Percentiles rank a stretch among this genome's conserved stretches.
These are phyloP conservation scores for Stichodactyla helianthus DNA, from an alignment of 64 coral and sea anemone genomes.

Conservation along the genomic window DNA sequence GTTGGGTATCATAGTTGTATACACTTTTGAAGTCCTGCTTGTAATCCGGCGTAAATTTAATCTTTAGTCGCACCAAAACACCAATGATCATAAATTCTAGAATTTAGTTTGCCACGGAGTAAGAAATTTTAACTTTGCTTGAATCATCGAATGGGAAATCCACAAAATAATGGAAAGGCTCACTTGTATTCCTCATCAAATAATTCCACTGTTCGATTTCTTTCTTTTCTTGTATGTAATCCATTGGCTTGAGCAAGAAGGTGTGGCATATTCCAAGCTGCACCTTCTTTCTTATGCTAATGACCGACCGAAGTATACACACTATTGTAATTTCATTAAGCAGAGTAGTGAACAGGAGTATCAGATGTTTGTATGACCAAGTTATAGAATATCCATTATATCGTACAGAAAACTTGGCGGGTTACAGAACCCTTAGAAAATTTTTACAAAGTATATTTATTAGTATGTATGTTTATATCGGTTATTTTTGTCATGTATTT, in stretches of 20 bases:
- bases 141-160: neutral
- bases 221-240: neutral
- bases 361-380: neutral
- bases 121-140: too few relatives aligned
- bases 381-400: neutral
- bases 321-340: neutral
- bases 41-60: too few relatives aligned
- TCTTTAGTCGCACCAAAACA: too few relatives aligned
- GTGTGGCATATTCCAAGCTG: neutral
- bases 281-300: neutral
- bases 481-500: neutral
- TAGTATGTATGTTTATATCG: neutral
- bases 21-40: too few relatives aligned
- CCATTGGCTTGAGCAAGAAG: neutral
- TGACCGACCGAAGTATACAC: neutral
- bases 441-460: conserved; percentile 19
- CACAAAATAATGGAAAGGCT: neutral
- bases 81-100: too few relatives aligned
- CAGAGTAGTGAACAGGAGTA: neutral
- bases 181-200: conserved; percentile 2
- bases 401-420: neutral
- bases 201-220: conserved; percentile 3
- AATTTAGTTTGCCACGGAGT: too few relatives aligned
- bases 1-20: too few relatives aligned
- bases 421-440: neutral